Conservation (phyloP, 2,113 vertebrate genomes). For the Salvelinus sp. region DNA sequence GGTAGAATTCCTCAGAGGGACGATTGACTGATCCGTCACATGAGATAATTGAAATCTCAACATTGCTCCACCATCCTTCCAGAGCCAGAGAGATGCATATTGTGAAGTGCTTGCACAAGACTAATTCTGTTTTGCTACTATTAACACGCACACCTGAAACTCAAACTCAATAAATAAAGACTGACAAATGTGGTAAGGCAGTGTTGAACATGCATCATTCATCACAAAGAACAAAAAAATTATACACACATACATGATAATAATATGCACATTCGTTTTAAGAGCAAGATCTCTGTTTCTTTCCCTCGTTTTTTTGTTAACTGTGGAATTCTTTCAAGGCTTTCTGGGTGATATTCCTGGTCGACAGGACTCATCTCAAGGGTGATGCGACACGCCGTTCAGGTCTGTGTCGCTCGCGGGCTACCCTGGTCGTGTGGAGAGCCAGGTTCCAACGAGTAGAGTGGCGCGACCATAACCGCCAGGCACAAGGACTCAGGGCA, state of each 20-base stretch:
- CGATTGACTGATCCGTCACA: conserved; percentile 13
- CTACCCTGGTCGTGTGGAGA: conserved; percentile 3
- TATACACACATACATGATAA: conserved; percentile 48
- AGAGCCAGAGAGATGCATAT: conserved; percentile 33
- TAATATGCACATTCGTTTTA: conserved; percentile 83
- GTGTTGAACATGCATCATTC: conserved; percentile 83
- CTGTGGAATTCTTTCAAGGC: conserved; percentile 78
- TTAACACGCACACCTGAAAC: conserved; percentile 70
- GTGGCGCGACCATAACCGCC: background rate
- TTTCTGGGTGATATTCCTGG: conserved; percentile 85
- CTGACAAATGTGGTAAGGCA: conserved; percentile 91
- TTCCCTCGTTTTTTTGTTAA: conserved; percentile 65
- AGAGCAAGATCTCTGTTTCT: conserved; percentile 73
- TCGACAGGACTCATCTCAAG: conserved; percentile 76
- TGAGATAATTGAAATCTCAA: background rate
- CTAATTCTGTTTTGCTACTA: conserved; percentile 39
- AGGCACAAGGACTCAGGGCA: conserved; percentile 1
- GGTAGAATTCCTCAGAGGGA: conserved; percentile 7
- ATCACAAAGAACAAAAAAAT: too few relatives aligned
- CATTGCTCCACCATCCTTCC: conserved; percentile 43
- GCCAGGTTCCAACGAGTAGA: conserved; percentile 27
- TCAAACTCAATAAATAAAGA: conserved; percentile 86
- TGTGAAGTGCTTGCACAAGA: conserved; percentile 66
- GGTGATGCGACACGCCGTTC: conserved; percentile 42
- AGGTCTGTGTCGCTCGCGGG: conserved; percentile 27